Evolutionary conservation across 2,113 vertebrate genomes (phyloP).

Genomic region (Setophaga kirtlandii): DNA sequence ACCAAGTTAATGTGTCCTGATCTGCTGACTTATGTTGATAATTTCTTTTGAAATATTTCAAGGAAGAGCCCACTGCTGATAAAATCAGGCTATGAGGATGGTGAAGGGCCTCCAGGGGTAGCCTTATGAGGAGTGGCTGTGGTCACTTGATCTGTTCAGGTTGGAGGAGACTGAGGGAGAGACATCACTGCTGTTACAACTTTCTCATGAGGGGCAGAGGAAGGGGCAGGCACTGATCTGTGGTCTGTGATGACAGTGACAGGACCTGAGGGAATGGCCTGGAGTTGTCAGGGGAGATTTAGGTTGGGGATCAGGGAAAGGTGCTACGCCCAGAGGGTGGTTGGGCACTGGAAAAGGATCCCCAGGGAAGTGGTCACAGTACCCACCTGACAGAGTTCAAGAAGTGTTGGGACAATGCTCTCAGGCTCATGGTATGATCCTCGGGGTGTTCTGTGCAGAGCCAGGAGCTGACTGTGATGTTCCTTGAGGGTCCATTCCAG

Average conservation of each 20-base stretch:
- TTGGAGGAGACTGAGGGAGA: background rate
- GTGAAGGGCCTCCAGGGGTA: background rate
- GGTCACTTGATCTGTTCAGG: background rate
- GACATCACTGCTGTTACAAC: background rate
- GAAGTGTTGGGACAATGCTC: rapidly evolving
- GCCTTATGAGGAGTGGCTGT: background rate
- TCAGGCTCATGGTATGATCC: background rate
- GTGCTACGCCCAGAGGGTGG: background rate
- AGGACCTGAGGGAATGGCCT: background rate
- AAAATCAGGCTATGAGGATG: background rate
- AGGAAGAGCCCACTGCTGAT: background rate
- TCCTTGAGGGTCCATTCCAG: background rate
- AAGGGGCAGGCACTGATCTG: background rate
- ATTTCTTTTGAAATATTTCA: background rate
- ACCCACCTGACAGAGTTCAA: rapidly evolving
- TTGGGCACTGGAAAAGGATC: background rate
- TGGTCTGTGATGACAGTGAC: background rate
- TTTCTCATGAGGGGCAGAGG: background rate
- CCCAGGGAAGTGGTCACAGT: background rate
- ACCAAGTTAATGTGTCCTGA: background rate
- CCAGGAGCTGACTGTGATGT: background rate
- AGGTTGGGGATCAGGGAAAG: background rate
- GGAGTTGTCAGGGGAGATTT: background rate
- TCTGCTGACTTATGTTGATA: background rate
- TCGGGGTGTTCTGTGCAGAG: background rate